A percentile compares a stretch with the other conserved stretches of the same genome.
Conservation (phyloP, 2,797 vertebrate genomes). For the Cygnus olor region DNA sequence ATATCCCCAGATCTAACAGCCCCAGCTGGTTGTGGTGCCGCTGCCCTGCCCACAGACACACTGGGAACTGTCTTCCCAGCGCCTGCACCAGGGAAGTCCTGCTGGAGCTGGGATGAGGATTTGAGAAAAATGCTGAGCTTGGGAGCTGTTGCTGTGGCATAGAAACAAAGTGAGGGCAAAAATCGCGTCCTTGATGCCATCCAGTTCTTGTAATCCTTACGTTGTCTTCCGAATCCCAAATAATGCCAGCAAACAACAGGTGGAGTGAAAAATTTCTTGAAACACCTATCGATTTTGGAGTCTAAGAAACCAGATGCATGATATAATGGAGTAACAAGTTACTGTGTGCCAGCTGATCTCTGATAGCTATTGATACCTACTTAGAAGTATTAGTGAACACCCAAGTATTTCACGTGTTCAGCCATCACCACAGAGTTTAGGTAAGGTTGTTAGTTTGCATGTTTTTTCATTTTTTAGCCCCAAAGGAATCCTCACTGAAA, state of each 20-base stretch:
- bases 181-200: neutral
- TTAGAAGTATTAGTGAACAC: rapidly evolving
- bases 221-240: neutral
- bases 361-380: neutral
- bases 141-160: neutral
- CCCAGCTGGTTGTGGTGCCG: neutral
- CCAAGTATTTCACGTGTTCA: rapidly evolving
- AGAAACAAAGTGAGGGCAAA: neutral
- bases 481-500: neutral
- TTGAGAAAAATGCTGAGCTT: neutral
- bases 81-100: neutral
- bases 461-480: neutral
- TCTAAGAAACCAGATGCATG: neutral
- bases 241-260: neutral
- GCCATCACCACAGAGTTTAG: neutral
- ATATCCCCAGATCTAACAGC: neutral
- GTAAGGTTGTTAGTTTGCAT: neutral
- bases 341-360: neutral
- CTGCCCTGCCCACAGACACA: neutral
- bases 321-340: neutral
- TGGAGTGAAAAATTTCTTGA: neutral
- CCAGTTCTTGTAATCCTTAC: neutral
- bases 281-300: neutral
- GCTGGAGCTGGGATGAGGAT: neutral
- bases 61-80: neutral